Evolutionary conservation across 2,113 vertebrate species (phyloP).

Genomic region (Capreolus pygargus): DNA sequence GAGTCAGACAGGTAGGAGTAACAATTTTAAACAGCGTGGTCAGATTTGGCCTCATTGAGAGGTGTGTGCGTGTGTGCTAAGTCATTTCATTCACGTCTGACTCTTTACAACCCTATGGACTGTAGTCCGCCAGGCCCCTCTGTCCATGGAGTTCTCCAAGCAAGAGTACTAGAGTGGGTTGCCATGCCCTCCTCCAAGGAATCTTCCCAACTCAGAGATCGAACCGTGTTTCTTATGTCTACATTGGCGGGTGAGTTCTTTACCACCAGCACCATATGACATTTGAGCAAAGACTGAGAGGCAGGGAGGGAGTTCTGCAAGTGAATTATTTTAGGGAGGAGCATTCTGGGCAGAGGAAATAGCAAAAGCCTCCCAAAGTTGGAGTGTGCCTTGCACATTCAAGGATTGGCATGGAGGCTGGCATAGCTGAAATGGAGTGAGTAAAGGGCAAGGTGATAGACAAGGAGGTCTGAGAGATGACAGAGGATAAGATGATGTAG

Average conservation of each 20-base stretch:
- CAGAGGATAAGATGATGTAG: neutral
- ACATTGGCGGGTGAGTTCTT: neutral
- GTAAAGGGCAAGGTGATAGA: neutral
- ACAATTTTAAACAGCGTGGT: neutral
- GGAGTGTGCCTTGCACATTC: neutral
- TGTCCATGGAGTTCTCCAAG: neutral
- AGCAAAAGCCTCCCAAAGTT: neutral
- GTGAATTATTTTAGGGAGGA: neutral
- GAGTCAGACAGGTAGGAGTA: neutral
- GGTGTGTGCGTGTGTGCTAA: accelerated
- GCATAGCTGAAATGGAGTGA: neutral
- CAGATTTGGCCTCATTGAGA: neutral
- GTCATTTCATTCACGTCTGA: neutral
- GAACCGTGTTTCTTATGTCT: neutral
- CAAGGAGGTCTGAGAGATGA: neutral
- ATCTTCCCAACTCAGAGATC: neutral
- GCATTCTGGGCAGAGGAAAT: neutral
- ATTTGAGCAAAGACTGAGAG: neutral
- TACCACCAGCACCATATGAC: neutral
- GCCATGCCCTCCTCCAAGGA: neutral
- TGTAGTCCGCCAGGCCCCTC: neutral
- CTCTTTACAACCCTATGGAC: neutral
- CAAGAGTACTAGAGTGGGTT: neutral
- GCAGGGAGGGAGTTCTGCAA: neutral
- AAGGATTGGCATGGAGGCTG: neutral